Base-by-base conservation (phyloP, 2,113 vertebrate species). In the Oceanites oceanicus region DNA sequence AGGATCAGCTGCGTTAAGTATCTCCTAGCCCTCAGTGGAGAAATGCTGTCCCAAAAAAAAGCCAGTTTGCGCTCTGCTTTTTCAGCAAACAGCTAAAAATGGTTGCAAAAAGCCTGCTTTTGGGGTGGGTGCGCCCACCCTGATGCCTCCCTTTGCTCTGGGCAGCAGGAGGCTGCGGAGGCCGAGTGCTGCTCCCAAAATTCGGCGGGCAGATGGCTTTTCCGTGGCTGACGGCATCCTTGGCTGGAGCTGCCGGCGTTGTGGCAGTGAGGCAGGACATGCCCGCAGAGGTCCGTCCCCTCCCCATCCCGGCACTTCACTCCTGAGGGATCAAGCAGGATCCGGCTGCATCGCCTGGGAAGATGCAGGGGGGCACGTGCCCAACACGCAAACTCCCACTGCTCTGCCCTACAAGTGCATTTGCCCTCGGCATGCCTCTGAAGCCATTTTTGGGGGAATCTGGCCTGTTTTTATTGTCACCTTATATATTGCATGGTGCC, bases 141-240 rank as follows among this genome's bases (percentile, higher is more conserved):
- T 1, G 8, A 1, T 4, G 34, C 55, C 21, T 65, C 45, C 68
- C 36, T 83, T 36, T 5, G 38, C 56, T 67, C 40, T 0, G 42
- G 67, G 73, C 32, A 25, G 68, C 42, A 2, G 27, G 53, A 86
- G 36, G 63, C 38, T 70, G 77, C 4, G 6, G 74, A 32, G 19
- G 26, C 61, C 0, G 9, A 86, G 87, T 1, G 1, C 87, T 8
- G 53, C 80, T 89, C 44, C 88, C 2, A 0, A 63, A 83, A 70
- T 71, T 56, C 4, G 2, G 65, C 2, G 55, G 76, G 90, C 92
- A 94, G 96, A 91, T 96, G 95, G 95, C 77, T 96, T 93, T 77
- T 70, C 82, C 9, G 65, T 73, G 94, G 80, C 92, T 94, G 79
- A 70, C 15, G 8, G 90, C 84, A 55, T 92, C 90, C 65, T 92